These are phyloP conservation scores for Myripristis murdjan DNA, from an alignment of 2,797 vertebrate genomes.

Conservation along the genomic window DNA sequence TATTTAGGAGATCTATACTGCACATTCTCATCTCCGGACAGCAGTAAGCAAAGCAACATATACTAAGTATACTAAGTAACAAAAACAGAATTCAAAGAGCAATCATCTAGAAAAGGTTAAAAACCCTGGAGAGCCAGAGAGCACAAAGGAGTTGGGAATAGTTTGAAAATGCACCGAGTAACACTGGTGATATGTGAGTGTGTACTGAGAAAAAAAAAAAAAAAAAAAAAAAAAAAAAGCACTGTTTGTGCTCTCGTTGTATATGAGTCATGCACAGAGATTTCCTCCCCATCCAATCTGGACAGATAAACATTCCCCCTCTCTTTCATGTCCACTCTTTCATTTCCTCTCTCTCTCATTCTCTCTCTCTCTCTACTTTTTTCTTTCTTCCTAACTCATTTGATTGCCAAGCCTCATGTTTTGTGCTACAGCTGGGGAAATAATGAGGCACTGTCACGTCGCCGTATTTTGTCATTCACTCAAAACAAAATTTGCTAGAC, in stretches of 20 bases:
- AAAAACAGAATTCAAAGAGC: too few species aligned
- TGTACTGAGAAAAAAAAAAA: too few species aligned
- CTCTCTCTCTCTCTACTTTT: too few species aligned
- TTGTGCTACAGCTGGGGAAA: conserved; percentile 51
- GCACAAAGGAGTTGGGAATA: too few species aligned
- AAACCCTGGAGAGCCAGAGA: too few species aligned
- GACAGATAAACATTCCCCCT: conserved; percentile 64
- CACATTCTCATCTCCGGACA: too few species aligned
- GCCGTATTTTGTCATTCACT: conserved; percentile 49
- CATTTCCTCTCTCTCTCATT: conserved; percentile 50
- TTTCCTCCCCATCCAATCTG: conserved; percentile 65
- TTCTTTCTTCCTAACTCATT: too few species aligned
- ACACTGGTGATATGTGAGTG: conserved; percentile 32
- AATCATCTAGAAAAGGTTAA: too few species aligned
- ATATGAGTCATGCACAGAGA: conserved; percentile 74
- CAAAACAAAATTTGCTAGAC: conserved; percentile 49
- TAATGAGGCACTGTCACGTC: conserved; percentile 67
- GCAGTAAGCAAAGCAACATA: too few species aligned
- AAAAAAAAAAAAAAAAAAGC: conserved; percentile 46
- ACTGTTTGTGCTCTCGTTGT: conserved; percentile 39
- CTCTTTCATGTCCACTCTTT: conserved; percentile 51
- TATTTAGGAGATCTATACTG: too few species aligned
- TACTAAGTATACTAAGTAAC: too few species aligned
- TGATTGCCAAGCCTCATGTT: conserved; percentile 58
- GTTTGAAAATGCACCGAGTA: conserved; percentile 46